Evolutionary conservation across 2,113 vertebrate species (phyloP).

Genomic region (Dissostichus mawsoni): DNA sequence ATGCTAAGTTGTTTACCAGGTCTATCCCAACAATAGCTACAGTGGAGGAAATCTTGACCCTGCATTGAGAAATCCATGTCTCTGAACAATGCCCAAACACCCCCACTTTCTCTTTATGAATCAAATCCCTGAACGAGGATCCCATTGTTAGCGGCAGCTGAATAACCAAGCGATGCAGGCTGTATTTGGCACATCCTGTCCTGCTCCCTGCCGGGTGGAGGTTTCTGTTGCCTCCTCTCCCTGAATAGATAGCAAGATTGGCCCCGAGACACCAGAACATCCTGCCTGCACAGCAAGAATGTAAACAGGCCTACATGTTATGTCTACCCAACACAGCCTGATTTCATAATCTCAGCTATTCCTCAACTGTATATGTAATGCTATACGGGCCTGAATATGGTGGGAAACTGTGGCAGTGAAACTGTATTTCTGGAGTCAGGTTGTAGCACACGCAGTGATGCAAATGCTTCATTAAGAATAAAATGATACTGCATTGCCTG

Average conservation of each 20-base stretch:
- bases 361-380: constrained; percentile 7
- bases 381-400: constrained; percentile 3
- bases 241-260: constrained; percentile 68
- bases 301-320: constrained; percentile 86
- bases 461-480: neutral
- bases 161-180: constrained; percentile 53
- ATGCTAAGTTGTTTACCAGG: constrained; percentile 49
- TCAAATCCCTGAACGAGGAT: constrained; percentile 51
- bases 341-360: constrained; percentile 79
- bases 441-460: neutral
- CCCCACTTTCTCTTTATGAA: constrained; percentile 57
- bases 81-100: constrained; percentile 55
- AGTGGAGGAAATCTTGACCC: constrained; percentile 44
- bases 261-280: constrained; percentile 69
- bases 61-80: constrained; percentile 25
- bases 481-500: too few relatives aligned
- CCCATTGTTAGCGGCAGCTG: constrained; percentile 70
- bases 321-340: constrained; percentile 77
- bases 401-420: constrained; percentile 17
- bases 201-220: constrained; percentile 45
- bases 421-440: neutral
- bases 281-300: constrained; percentile 83
- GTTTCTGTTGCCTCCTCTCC: constrained; percentile 53
- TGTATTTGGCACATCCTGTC: constrained; percentile 71
- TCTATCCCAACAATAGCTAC: constrained; percentile 40